Conservation (phyloP, 2,888 invertebrate genomes). For the Agrypnus murinus region DNA sequence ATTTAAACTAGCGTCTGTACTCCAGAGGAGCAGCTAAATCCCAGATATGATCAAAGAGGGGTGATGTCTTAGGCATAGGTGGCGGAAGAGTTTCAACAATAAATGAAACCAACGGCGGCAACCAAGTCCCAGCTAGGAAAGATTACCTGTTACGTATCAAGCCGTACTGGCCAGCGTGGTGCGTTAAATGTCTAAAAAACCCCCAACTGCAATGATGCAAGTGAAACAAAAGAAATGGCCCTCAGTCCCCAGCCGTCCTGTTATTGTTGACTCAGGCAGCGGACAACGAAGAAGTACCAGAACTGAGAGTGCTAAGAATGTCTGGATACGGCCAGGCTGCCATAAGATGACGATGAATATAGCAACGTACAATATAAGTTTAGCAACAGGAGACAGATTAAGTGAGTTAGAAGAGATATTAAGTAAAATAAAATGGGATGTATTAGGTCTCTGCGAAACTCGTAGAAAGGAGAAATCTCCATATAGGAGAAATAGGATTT, state of each 20-base stretch:
- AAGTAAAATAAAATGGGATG: slow-evolving; percentile 4
- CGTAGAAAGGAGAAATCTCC: background rate
- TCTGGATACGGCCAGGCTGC: slow-evolving; percentile 1
- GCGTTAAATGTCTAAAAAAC: background rate
- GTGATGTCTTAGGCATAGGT: too few relatives aligned
- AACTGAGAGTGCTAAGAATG: slow-evolving; percentile 6
- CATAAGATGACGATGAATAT: slow-evolving; percentile 1
- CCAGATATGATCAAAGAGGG: too few relatives aligned
- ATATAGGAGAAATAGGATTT: slow-evolving; percentile 11
- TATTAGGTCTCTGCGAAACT: slow-evolving; percentile 13
- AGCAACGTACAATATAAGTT: slow-evolving; percentile 3
- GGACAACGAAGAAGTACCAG: background rate
- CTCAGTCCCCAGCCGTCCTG: slow-evolving; percentile 10
- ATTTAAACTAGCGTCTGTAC: too few relatives aligned
- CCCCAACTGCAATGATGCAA: background rate
- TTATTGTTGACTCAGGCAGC: slow-evolving; percentile 9
- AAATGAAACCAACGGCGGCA: slow-evolving; percentile 10
- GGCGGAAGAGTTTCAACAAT: too few relatives aligned
- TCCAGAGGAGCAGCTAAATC: too few relatives aligned
- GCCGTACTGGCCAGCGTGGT: slow-evolving; percentile 12
- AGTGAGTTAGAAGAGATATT: slow-evolving; percentile 10
- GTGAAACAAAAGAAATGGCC: background rate
- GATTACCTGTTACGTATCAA: background rate
- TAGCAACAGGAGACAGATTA: slow-evolving; percentile 1
- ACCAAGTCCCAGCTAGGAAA: slow-evolving; percentile 10